Percentiles rank a stretch among this genome's conserved stretches.
Conservation (phyloP, 2,888 invertebrate species). For the Erebia palarica region DNA sequence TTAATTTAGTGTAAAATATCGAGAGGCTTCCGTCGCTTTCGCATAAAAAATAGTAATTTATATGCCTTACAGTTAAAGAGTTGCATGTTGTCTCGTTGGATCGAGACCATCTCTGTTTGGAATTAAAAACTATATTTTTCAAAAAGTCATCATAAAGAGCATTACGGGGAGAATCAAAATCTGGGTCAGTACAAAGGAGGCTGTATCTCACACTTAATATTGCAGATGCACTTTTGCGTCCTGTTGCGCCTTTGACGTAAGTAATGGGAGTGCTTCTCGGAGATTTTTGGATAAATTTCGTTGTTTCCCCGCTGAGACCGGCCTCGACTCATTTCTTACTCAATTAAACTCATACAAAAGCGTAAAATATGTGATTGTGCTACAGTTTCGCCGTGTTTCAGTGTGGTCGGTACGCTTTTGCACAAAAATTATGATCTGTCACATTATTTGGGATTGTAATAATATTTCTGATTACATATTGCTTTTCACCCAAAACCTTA, state of each 20-base stretch:
- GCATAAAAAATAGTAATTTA: conserved; percentile 78
- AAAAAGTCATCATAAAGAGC: conserved; percentile 81
- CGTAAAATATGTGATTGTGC: conserved; percentile 78
- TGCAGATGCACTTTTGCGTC: conserved; percentile 66
- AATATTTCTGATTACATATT: conserved; percentile 72
- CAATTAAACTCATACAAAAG: conserved; percentile 78
- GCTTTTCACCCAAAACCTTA: conserved; percentile 52
- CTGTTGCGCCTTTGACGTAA: conserved; percentile 71
- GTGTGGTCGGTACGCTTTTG: conserved; percentile 59
- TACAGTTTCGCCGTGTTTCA: conserved; percentile 67
- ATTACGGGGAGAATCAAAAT: conserved; percentile 68
- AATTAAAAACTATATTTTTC: conserved; percentile 81
- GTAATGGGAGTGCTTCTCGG: conserved; percentile 74
- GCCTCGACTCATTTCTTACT: conserved; percentile 70
- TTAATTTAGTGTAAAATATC: conserved; percentile 77
- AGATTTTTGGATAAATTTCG: conserved; percentile 75
- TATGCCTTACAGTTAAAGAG: conserved; percentile 76
- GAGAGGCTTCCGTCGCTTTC: conserved; percentile 68
- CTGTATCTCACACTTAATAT: conserved; percentile 79
- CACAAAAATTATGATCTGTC: conserved; percentile 71
- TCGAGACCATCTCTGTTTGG: conserved; percentile 60
- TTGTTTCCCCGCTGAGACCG: conserved; percentile 75
- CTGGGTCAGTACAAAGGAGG: conserved; percentile 76
- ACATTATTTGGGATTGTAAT: conserved; percentile 74
- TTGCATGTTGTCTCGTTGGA: conserved; percentile 66